These are phyloP conservation scores for Hippocampus barbouri DNA, from an alignment of 2,113 vertebrate genomes.

Conservation along the genomic window DNA sequence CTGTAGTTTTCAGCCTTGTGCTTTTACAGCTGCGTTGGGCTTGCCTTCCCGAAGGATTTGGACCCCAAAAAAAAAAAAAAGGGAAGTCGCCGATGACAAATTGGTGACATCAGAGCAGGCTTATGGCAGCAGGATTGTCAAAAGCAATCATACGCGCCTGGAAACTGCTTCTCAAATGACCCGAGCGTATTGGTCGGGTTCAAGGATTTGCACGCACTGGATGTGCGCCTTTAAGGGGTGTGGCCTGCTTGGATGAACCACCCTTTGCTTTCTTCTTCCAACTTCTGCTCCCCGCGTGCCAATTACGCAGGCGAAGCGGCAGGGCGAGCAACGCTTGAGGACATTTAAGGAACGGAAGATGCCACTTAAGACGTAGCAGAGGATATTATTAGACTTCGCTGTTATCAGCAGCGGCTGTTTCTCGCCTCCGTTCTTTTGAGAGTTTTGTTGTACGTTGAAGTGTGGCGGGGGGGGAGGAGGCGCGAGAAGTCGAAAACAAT, in stretches of 20 bases:
- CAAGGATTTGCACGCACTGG: constrained; percentile 17
- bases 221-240: background rate
- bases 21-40: too few relatives aligned
- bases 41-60: too few relatives aligned
- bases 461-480: constrained; percentile 2
- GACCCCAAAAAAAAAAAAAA: too few relatives aligned
- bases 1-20: too few relatives aligned
- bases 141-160: constrained; percentile 49
- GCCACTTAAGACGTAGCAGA: constrained; percentile 32
- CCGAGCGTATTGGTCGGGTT: background rate
- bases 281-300: background rate
- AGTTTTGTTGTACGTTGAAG: background rate
- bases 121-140: background rate
- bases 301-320: constrained; percentile 34
- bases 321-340: constrained; percentile 30
- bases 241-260: too few relatives aligned
- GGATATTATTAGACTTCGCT: constrained; percentile 36
- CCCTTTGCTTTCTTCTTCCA: too few relatives aligned
- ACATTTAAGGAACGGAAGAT: constrained; percentile 49
- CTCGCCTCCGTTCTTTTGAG: constrained; percentile 14
- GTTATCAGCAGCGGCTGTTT: constrained; percentile 23
- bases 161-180: constrained; percentile 43
- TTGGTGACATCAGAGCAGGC: too few relatives aligned
- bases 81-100: too few relatives aligned
- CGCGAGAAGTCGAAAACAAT: constrained; percentile 41